Percentiles rank a stretch among this genome's conserved stretches.
These are phyloP conservation scores for Betta splendens DNA, from an alignment of 2,797 vertebrate genomes.

Conservation along the genomic window DNA sequence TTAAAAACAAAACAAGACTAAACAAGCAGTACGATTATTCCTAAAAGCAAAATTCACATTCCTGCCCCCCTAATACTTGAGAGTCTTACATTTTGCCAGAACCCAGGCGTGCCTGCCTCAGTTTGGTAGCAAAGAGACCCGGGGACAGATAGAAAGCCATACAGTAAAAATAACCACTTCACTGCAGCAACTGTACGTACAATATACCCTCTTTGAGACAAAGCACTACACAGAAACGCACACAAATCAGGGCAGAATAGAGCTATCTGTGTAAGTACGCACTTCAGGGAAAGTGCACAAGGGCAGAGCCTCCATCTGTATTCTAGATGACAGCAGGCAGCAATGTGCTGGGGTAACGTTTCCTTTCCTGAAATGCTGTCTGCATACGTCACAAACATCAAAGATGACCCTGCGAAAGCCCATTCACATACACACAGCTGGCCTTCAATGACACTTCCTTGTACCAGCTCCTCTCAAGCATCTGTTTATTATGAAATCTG, in stretches of 20 bases:
- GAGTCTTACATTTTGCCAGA: slow-evolving; percentile 16
- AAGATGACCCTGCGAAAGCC: slow-evolving; percentile 61
- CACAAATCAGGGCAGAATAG: slow-evolving; percentile 51
- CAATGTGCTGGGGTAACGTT: slow-evolving; percentile 55
- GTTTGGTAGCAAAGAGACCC: slow-evolving; percentile 39
- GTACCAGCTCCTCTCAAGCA: slow-evolving; percentile 52
- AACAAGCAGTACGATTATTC: slow-evolving; percentile 15
- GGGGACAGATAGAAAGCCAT: slow-evolving; percentile 34
- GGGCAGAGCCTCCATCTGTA: slow-evolving; percentile 75
- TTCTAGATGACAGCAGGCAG: slow-evolving; percentile 68
- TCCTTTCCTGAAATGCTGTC: slow-evolving; percentile 63
- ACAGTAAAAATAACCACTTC: slow-evolving; percentile 69
- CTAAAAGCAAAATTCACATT: slow-evolving; percentile 22
- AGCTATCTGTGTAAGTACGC: slow-evolving; percentile 64
- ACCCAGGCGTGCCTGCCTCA: slow-evolving; percentile 36
- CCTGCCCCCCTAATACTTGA: slow-evolving; percentile 1
- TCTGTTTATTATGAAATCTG: slow-evolving; percentile 73
- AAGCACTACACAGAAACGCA: slow-evolving; percentile 40
- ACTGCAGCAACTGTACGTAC: slow-evolving; percentile 30
- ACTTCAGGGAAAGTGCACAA: slow-evolving; percentile 72
- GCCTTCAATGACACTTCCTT: slow-evolving; percentile 65
- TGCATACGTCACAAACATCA: slow-evolving; percentile 64
- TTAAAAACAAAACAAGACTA: too few species aligned
- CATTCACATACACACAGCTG: slow-evolving; percentile 57
- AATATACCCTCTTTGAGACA: slow-evolving; percentile 55